Evolutionary conservation across 2,888 invertebrate species (phyloP).

Genomic region (Antheraea yamamai): DNA sequence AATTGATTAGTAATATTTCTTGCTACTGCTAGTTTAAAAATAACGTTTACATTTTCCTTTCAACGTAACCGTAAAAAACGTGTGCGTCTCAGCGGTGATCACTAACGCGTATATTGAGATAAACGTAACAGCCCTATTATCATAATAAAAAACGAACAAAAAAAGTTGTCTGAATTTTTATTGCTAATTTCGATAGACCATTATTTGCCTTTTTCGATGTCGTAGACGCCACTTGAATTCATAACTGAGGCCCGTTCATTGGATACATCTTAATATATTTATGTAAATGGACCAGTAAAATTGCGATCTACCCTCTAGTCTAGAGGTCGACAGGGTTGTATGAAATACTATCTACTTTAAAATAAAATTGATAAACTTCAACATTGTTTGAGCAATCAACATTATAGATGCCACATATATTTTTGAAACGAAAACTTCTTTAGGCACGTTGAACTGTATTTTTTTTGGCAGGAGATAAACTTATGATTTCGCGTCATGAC

Average conservation of each 20-base stretch:
- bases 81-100: not conserved
- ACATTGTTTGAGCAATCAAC: too few species aligned
- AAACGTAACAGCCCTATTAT: constrained; percentile 6
- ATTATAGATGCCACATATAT: too few species aligned
- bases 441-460: too few species aligned
- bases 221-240: not conserved
- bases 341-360: too few species aligned
- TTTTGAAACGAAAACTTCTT: too few species aligned
- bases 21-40: not conserved
- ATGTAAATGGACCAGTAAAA: not conserved
- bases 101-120: not conserved
- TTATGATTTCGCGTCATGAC: too few species aligned
- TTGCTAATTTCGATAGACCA: not conserved
- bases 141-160: constrained; percentile 9
- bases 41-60: not conserved
- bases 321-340: not conserved
- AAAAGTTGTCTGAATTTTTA: not conserved
- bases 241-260: not conserved
- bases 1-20: too few species aligned
- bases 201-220: not conserved
- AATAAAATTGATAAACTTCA: too few species aligned
- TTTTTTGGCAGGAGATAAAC: too few species aligned
- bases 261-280: not conserved
- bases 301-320: not conserved
- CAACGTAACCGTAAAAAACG: not conserved